phyloP scores from a whole-genome alignment of 2,113 vertebrate genomes.

The Myrmophylax atrothorax region DNA sequence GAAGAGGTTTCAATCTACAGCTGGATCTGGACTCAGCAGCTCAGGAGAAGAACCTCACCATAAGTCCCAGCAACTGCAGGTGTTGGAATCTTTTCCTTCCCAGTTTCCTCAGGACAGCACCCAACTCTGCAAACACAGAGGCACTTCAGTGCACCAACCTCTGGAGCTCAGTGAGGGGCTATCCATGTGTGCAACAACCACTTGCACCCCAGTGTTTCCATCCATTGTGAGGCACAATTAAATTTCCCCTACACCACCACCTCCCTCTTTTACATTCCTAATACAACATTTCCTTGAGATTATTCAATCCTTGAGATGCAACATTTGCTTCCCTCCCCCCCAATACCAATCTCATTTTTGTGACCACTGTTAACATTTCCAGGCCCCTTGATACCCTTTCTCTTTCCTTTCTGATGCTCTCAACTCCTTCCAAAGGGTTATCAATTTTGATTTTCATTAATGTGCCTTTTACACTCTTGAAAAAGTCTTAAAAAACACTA shows the following conservation, averaged over 20 bases:
- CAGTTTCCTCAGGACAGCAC: not conserved
- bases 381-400: not conserved
- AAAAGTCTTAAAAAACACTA: not conserved
- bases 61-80: not conserved
- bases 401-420: not conserved
- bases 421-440: not conserved
- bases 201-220: not conserved
- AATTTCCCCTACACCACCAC: not conserved
- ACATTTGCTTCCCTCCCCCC: accelerated
- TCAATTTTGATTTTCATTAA: not conserved
- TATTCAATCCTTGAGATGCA: not conserved
- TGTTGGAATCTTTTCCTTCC: not conserved
- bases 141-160: accelerated
- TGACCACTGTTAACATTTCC: not conserved
- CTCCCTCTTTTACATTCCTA: not conserved
- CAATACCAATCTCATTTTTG: not conserved
- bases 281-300: not conserved
- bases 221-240: accelerated
- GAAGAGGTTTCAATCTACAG: not conserved
- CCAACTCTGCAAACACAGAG: not conserved
- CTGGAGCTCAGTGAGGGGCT: accelerated
- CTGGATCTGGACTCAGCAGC: not conserved
- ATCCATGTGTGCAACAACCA: accelerated
- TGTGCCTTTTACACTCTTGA: not conserved
- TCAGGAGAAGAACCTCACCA: not conserved